A percentile compares a stretch with the other conserved stretches of the same genome.
Conservation (phyloP, 1,140 invertebrate genomes). For the Drosophila kepulauana region DNA sequence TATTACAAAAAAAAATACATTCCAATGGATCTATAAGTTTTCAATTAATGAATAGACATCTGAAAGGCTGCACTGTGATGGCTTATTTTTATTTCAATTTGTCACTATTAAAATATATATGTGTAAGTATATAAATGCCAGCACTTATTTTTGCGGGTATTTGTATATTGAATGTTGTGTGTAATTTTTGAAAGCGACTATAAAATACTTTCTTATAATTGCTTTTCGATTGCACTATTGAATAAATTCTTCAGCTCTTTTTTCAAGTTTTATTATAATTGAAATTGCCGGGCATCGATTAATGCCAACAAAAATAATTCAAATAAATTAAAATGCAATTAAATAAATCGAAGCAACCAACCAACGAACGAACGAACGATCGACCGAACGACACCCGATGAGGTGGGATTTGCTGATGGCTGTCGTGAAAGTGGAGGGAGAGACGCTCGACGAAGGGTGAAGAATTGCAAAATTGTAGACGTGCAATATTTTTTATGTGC, state of each 20-base stretch:
- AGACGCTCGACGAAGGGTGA: slow-evolving; percentile 18
- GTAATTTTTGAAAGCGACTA: slow-evolving; percentile 70
- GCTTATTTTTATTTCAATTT: slow-evolving; percentile 15
- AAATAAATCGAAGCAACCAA: slow-evolving; percentile 79
- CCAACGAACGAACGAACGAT: slow-evolving; percentile 34
- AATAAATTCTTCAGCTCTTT: slow-evolving; percentile 74
- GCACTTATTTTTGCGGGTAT: slow-evolving; percentile 9
- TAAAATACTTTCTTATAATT: slow-evolving; percentile 83
- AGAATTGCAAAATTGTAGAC: slow-evolving; percentile 74
- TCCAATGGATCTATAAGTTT: slow-evolving; percentile 8
- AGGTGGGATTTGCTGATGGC: slow-evolving; percentile 26
- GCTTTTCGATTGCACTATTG: slow-evolving; percentile 80
- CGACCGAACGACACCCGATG: slow-evolving; percentile 31
- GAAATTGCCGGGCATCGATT: slow-evolving; percentile 76
- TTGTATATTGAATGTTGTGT: slow-evolving; percentile 27
- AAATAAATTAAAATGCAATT: slow-evolving; percentile 84
- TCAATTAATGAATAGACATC: slow-evolving; percentile 12
- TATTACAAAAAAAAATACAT: neutral
- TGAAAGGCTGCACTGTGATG: neutral
- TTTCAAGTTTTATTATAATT: slow-evolving; percentile 77
- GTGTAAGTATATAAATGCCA: neutral
- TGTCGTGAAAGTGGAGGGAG: slow-evolving; percentile 12
- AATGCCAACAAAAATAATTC: slow-evolving; percentile 81
- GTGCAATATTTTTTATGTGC: slow-evolving; percentile 83
- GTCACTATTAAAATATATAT: slow-evolving; percentile 12